phyloP scores from a whole-genome alignment of 1,140 invertebrate species.

The Polypedilum pembai region DNA sequence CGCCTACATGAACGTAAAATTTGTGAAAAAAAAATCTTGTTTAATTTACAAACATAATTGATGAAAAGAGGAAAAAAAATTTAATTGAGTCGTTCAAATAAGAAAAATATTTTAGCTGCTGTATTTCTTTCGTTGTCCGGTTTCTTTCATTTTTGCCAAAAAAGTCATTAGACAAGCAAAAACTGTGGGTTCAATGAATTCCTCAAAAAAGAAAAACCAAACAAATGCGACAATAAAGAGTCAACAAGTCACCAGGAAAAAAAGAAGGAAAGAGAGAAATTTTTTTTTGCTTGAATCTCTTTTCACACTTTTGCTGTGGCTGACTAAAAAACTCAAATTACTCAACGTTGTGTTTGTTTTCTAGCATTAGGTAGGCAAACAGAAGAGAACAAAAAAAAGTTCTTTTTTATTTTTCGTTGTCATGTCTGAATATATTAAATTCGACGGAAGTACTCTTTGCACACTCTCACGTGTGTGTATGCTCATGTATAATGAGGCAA shows the following conservation, averaged over 20 bases:
- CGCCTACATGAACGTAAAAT: too few relatives aligned
- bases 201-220: neutral
- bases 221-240: neutral
- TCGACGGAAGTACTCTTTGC: neutral
- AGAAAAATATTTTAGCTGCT: neutral
- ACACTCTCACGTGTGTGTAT: neutral
- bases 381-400: too few relatives aligned
- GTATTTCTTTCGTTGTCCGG: neutral
- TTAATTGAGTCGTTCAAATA: slow-evolving; percentile 17
- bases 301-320: too few relatives aligned
- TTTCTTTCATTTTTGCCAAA: neutral
- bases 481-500: neutral
- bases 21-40: too few relatives aligned
- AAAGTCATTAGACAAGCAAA: neutral
- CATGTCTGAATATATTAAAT: neutral
- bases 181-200: slow-evolving; percentile 9
- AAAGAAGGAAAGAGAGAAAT: neutral
- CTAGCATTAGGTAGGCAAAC: too few relatives aligned
- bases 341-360: too few relatives aligned
- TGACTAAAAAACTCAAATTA: too few relatives aligned
- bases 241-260: slow-evolving; percentile 10
- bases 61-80: neutral
- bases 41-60: too few relatives aligned
- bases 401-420: too few relatives aligned
- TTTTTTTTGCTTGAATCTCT: too few relatives aligned